A percentile compares a stretch with the other conserved stretches of the same genome.
Conservation (phyloP, 2,797 vertebrate genomes). For the Poeciliopsis infans region DNA sequence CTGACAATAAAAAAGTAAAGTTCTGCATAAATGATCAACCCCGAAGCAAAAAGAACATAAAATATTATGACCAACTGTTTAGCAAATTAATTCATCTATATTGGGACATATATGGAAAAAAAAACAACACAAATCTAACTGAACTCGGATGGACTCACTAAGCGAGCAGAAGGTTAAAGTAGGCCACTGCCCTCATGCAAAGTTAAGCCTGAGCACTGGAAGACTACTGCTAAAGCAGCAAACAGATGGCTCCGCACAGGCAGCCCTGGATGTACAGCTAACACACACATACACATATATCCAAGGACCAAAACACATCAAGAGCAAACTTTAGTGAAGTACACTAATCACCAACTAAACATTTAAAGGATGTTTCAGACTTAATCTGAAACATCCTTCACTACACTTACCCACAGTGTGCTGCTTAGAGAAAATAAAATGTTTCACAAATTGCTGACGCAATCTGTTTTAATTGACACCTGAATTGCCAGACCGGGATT, state of each 20-base stretch:
- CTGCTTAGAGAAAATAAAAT: background rate
- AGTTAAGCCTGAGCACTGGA: slow-evolving; percentile 76
- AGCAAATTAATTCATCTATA: background rate
- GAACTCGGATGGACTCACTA: slow-evolving; percentile 34
- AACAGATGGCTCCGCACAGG: slow-evolving; percentile 78
- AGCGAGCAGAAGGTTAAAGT: slow-evolving; percentile 79
- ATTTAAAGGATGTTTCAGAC: background rate
- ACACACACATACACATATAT: slow-evolving; percentile 35
- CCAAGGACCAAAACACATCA: slow-evolving; percentile 45
- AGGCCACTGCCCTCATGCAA: slow-evolving; percentile 75
- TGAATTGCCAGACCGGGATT: slow-evolving; percentile 32
- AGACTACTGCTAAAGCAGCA: slow-evolving; percentile 75
- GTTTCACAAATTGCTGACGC: slow-evolving; percentile 15
- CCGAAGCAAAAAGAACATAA: background rate
- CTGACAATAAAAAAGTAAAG: background rate
- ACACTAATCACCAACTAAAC: slow-evolving; percentile 47
- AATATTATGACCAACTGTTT: background rate
- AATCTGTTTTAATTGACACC: slow-evolving; percentile 31
- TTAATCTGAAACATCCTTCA: slow-evolving; percentile 31
- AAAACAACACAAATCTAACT: background rate
- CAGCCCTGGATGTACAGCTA: slow-evolving; percentile 52
- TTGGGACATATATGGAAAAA: slow-evolving; percentile 2
- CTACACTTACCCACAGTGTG: slow-evolving; percentile 7
- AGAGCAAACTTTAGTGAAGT: slow-evolving; percentile 44
- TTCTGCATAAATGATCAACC: background rate